Percentiles rank a stretch among this genome's conserved stretches.
These are phyloP conservation scores for Nebria ingens DNA, from an alignment of 1,140 invertebrate species.

Conservation along the genomic window DNA sequence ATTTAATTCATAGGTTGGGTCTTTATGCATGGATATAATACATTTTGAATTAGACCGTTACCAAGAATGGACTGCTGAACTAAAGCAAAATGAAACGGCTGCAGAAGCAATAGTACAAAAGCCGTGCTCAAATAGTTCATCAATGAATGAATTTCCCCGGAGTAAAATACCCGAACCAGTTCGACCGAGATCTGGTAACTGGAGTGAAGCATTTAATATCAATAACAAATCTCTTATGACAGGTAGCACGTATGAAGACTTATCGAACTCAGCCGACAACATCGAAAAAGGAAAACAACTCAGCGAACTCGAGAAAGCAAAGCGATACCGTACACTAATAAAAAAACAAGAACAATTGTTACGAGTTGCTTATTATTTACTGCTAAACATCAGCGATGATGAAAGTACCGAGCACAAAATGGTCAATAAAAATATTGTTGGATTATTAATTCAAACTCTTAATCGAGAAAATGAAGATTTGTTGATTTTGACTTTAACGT, in stretches of 20 bases:
- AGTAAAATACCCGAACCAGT: conserved; percentile 55
- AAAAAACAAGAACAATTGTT: conserved; percentile 89
- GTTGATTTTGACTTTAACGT: conserved; percentile 82
- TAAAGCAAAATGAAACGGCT: conserved; percentile 54
- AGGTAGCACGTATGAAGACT: conserved; percentile 50
- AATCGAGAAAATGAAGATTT: conserved; percentile 79
- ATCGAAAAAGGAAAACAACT: conserved; percentile 75
- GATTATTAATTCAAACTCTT: conserved; percentile 76
- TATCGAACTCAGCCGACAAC: conserved; percentile 49
- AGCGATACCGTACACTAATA: conserved; percentile 29
- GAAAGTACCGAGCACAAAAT: conserved; percentile 94
- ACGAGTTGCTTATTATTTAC: conserved; percentile 78
- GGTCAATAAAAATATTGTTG: conserved; percentile 85
- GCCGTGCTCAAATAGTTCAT: conserved; percentile 31
- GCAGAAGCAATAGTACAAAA: conserved; percentile 27
- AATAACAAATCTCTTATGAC: conserved; percentile 32
- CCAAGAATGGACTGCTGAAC: conserved; percentile 85
- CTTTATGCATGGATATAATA: conserved; percentile 90
- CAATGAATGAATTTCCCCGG: conserved; percentile 45
- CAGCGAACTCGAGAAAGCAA: conserved; percentile 34
- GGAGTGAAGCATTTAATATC: conserved; percentile 34
- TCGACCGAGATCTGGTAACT: conserved; percentile 55
- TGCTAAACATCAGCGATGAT: conserved; percentile 93
- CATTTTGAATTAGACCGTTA: conserved; percentile 89
- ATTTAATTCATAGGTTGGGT: conserved; percentile 74